phyloP scores from a whole-genome alignment of 2,797 vertebrate genomes.

The Poeciliopsis paucimaculata region DNA sequence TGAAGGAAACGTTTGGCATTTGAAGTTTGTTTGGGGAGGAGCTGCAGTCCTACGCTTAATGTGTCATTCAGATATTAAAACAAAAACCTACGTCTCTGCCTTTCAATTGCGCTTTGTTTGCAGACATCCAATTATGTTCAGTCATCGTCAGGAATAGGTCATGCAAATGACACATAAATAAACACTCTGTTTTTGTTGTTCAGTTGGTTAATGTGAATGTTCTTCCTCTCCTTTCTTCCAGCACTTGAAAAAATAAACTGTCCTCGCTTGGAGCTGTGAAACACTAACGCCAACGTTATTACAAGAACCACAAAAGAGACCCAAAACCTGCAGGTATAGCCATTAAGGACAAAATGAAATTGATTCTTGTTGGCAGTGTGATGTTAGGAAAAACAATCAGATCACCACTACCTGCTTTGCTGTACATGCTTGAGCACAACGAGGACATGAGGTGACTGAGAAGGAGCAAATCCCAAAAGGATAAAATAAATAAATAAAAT shows the following conservation, averaged over 20 bases:
- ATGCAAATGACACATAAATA: constrained; percentile 5
- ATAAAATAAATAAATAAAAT: constrained; percentile 2
- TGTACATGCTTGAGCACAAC: constrained; percentile 42
- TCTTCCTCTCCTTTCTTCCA: neutral
- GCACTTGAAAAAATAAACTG: neutral
- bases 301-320: constrained; percentile 46
- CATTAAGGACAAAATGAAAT: constrained; percentile 63
- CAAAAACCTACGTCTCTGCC: neutral
- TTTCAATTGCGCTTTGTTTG: constrained; percentile 1
- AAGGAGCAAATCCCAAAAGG: constrained; percentile 41
- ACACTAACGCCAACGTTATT: constrained; percentile 42
- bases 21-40: neutral
- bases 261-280: constrained; percentile 11
- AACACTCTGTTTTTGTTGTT: constrained; percentile 6
- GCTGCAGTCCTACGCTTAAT: neutral
- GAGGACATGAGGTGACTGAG: constrained; percentile 50
- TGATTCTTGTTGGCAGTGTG: constrained; percentile 56
- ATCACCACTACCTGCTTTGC: constrained; percentile 42
- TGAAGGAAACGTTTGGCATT: constrained; percentile 7
- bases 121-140: constrained; percentile 3
- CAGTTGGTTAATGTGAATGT: neutral
- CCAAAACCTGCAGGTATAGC: constrained; percentile 45
- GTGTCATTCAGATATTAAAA: neutral
- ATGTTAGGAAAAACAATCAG: constrained; percentile 51
- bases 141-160: neutral